Evolutionary conservation across 2,113 vertebrate species (phyloP).

Genomic region (Arizona elegans): DNA sequence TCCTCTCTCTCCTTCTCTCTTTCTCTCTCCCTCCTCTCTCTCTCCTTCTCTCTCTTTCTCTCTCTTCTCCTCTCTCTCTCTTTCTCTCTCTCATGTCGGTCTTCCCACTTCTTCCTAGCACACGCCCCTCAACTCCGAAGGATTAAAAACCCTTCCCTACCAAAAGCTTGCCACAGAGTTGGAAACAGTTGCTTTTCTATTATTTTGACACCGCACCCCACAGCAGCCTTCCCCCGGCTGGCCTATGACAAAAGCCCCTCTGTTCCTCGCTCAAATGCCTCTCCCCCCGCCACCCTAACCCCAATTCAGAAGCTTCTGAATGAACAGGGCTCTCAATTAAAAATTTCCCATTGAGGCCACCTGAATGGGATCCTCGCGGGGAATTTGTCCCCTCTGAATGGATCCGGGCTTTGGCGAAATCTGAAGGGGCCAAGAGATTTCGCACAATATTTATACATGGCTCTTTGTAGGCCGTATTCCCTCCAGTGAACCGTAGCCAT

Average conservation of each 20-base stretch:
- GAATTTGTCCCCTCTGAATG: constrained; percentile 87
- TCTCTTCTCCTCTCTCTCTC: too few relatives aligned
- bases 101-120: background rate
- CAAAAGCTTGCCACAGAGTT: constrained; percentile 42
- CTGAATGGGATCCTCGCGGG: constrained; percentile 82
- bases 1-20: background rate
- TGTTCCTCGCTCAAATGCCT: constrained; percentile 73
- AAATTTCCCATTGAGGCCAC: constrained; percentile 84
- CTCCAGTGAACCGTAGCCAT: constrained; percentile 91
- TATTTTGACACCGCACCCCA: background rate
- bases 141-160: constrained; percentile 48
- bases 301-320: constrained; percentile 79
- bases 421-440: constrained; percentile 84
- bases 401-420: constrained; percentile 80
- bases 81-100: background rate
- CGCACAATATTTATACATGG: constrained; percentile 95
- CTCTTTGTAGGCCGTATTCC: constrained; percentile 88
- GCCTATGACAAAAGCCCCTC: constrained; percentile 70
- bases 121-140: background rate
- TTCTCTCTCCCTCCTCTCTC: too few relatives aligned
- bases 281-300: constrained; percentile 53
- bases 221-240: background rate
- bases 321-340: constrained; percentile 91
- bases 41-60: too few relatives aligned
- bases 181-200: constrained; percentile 61